Conservation (phyloP, 2,113 vertebrate genomes). For the Suricata suricatta region DNA sequence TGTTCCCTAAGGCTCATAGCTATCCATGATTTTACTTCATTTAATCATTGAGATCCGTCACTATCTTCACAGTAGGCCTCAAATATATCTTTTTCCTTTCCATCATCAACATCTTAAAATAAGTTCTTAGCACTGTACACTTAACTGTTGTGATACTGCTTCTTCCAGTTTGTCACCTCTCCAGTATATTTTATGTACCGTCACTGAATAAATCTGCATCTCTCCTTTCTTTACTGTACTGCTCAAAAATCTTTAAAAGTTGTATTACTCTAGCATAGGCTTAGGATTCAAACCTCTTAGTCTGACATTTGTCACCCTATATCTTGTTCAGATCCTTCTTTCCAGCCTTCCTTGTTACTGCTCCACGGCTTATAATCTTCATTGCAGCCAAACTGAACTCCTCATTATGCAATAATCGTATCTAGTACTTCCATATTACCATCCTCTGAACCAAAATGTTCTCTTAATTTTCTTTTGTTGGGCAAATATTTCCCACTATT, state of each 20-base stretch:
- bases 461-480: not conserved
- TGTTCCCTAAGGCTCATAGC: not conserved
- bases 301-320: not conserved
- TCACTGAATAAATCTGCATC: not conserved
- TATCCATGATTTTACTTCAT: slow-evolving; percentile 32
- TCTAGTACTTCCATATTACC: not conserved
- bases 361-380: not conserved
- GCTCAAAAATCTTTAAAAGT: slow-evolving; percentile 7
- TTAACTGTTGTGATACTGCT: not conserved
- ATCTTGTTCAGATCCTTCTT: slow-evolving; percentile 1
- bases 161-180: not conserved
- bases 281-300: not conserved
- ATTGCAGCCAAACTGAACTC: not conserved
- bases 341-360: not conserved
- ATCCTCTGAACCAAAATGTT: not conserved
- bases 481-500: not conserved
- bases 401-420: not conserved
- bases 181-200: not conserved
- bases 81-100: not conserved
- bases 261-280: not conserved
- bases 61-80: not conserved
- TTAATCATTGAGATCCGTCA: not conserved
- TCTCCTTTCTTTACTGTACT: not conserved
- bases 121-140: not conserved
- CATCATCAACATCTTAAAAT: not conserved